These are phyloP conservation scores for Squalus acanthias DNA, from an alignment of 2,797 vertebrate species.

Conservation along the genomic window DNA sequence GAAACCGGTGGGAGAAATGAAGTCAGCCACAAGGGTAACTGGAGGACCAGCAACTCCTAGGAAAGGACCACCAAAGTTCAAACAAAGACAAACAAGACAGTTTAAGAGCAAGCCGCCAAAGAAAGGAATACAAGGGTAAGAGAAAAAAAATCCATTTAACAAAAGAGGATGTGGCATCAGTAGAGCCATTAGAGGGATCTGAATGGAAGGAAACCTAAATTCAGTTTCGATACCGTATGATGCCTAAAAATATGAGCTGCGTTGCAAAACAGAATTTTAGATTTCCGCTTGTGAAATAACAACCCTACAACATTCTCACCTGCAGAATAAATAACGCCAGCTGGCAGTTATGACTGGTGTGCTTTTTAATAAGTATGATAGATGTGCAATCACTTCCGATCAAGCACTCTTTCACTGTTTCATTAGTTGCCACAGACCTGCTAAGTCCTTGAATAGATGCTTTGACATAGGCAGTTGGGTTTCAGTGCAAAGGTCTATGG, in stretches of 20 bases:
- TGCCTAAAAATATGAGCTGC: not conserved
- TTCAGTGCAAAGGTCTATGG: not conserved
- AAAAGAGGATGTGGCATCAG: not conserved
- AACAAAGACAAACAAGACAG: slow-evolving; percentile 89
- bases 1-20: slow-evolving; percentile 66
- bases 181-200: too few relatives aligned
- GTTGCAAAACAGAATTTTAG: not conserved
- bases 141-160: not conserved
- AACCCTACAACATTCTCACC: not conserved
- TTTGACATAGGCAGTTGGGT: not conserved
- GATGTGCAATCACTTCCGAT: not conserved
- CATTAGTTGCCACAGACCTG: not conserved
- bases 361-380: not conserved
- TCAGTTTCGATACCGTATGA: not conserved
- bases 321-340: not conserved
- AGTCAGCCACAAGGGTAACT: slow-evolving; percentile 76
- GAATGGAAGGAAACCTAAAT: not conserved
- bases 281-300: not conserved
- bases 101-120: slow-evolving; percentile 97
- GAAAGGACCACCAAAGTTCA: slow-evolving; percentile 91
- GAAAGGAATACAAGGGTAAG: slow-evolving; percentile 88
- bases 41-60: slow-evolving; percentile 86
- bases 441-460: not conserved
- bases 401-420: not conserved
- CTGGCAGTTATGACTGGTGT: not conserved